Evolutionary conservation across 2,888 invertebrate species (phyloP).

Genomic region (Mesodorylaimus sp.): DNA sequence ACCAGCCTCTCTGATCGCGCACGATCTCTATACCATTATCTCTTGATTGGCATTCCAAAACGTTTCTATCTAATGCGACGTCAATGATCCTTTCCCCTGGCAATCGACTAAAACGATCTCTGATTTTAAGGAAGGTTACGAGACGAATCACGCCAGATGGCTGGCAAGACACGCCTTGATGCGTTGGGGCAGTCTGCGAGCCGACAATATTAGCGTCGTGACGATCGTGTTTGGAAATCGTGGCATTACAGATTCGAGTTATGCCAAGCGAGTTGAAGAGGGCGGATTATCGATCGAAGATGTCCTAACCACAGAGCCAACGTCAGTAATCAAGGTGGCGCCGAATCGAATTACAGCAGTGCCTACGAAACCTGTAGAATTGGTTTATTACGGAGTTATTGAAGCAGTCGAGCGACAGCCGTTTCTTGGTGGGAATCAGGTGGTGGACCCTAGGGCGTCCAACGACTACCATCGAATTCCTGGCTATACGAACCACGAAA

Average conservation of each 20-base stretch:
- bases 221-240: conserved; percentile 75
- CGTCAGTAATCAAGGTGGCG: neutral
- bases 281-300: neutral
- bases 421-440: too few species aligned
- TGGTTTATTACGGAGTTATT: conserved; percentile 9
- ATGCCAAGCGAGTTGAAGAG: neutral
- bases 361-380: conserved; percentile 10
- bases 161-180: conserved; percentile 63
- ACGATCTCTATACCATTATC: too few species aligned
- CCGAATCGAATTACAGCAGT: neutral
- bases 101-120: too few species aligned
- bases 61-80: too few species aligned
- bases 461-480: too few species aligned
- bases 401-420: too few species aligned
- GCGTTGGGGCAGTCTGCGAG: conserved; percentile 67
- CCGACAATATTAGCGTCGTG: conserved; percentile 88
- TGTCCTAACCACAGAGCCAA: neutral
- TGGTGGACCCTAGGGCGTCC: too few species aligned
- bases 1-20: too few species aligned
- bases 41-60: too few species aligned
- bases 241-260: neutral
- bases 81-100: too few species aligned
- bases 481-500: too few species aligned
- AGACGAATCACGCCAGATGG: conserved; percentile 63
- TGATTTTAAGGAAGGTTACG: too few species aligned